These are phyloP conservation scores for Oryzias woworae DNA, from an alignment of 2,113 vertebrate species.

Conservation along the genomic window DNA sequence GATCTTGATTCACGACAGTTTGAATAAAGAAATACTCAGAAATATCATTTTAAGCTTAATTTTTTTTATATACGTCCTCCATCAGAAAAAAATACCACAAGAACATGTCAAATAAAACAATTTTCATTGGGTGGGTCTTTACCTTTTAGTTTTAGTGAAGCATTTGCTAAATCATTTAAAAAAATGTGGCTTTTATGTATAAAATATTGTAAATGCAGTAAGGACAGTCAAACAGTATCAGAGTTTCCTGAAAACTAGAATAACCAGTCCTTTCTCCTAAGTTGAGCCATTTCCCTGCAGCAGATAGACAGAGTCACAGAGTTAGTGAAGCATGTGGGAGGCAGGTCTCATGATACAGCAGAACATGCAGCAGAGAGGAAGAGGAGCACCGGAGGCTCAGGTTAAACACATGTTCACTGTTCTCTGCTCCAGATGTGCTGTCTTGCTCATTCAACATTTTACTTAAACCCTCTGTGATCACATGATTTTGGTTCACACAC, in stretches of 20 bases:
- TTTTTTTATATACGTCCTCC: too few relatives aligned
- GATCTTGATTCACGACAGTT: too few relatives aligned
- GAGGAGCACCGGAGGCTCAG: conserved; percentile 31
- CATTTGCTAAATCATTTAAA: too few relatives aligned
- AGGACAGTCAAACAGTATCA: neutral
- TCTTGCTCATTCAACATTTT: conserved; percentile 50
- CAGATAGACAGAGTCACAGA: conserved; percentile 73
- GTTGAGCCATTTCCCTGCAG: conserved; percentile 50
- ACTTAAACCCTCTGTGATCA: conserved; percentile 38
- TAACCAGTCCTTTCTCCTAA: conserved; percentile 30
- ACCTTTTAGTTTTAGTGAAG: too few relatives aligned
- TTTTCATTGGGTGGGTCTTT: too few relatives aligned
- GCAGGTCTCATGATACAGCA: conserved; percentile 37
- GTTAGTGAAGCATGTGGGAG: conserved; percentile 63
- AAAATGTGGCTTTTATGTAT: too few relatives aligned
- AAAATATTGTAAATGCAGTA: too few relatives aligned
- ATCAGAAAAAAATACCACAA: too few relatives aligned
- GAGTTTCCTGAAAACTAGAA: conserved; percentile 16
- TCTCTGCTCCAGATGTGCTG: conserved; percentile 52
- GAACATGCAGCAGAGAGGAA: conserved; percentile 63
- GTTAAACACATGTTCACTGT: conserved; percentile 33
- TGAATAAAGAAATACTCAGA: too few relatives aligned
- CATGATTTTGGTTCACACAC: conserved; percentile 19
- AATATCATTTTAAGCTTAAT: too few relatives aligned
- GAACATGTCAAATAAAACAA: too few relatives aligned